Evolutionary conservation across 1,140 invertebrate species (phyloP), one percentile per base, ranked within the genome.

Genomic region (Drusus annulatus): DNA sequence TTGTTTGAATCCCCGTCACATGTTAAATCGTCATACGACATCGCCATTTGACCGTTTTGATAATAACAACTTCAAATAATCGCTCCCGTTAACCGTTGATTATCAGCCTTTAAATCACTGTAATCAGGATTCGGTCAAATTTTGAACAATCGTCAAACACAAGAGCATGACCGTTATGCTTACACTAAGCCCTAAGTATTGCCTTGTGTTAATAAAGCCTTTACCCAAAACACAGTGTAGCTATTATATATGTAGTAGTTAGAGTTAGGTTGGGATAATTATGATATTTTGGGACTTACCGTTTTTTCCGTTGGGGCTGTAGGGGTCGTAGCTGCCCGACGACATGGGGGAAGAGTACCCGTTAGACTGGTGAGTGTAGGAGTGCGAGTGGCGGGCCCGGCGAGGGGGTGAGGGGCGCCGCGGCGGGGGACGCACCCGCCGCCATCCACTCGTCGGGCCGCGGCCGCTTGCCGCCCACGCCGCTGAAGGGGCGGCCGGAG

Each of bases 261-360:
- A n/a, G n/a, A n/a, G n/a, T 4, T 19, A 3, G 13, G 19, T 4
- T 56, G 1, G 19, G 16, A 56, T 56, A 17, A 19, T 10, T 10
- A 16, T n/a, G 3, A 19, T 5, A 31, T 68, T 36, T 17, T 7
- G 52, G 15, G 60, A 92, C 94, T 93, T 83, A 95, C 95, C 94
- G 91, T 94, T 92, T 92, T 95, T 96, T 85, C 94, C 94, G 88
- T 95, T 96, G 56, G 95, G 95, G 90, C 94, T 95, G 87, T 96
- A 96, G 2, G 95, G 94, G 84, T 95, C 95, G 88, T 96, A 96
- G 91, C 95, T 96, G 84, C 94, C 92, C 1, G 94, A 94, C 28
- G 94, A 95, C 90, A 95, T 93, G 0, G 94, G 94, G 80, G 94
- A 95, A n/a, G 94, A 93, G 85, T 95, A 95, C 19, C 94, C 94